Evolutionary conservation across 2,113 vertebrate species (phyloP), one percentile per base, ranked within the genome.

Genomic region (Periophthalmus modestus): DNA sequence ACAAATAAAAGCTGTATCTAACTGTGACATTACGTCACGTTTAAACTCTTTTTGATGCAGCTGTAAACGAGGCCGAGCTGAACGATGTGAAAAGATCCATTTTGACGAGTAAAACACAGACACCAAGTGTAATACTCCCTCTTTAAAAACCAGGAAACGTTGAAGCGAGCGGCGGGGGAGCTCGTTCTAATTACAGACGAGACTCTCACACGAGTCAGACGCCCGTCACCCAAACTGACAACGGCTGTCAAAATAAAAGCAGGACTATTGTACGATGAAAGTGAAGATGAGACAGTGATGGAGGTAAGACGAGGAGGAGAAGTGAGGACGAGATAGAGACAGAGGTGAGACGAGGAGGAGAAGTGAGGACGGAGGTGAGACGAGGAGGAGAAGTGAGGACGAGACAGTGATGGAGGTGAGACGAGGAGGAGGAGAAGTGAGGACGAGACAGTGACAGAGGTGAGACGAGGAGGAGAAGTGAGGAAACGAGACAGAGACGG

Each of bases 191-290:
- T 52, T 46, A 6, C 55, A 36, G 47, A 69, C 65, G 61, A 55
- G 68, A 82, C 73, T 73, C 59, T 62, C 43, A 62, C 76, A 69
- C 65, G 70, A 73, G 73, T 78, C 75, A 82, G 59, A 72, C 75
- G 72, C 36, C 58, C 11, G 24, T 82, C 83, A 55, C 73, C 63
- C 46, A 72, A 73, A 77, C 57, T 71, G 83, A 76, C 78, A 80
- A 62, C 69, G 62, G 9, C 79, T 81, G 77, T 88, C 79, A 81
- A 58, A 84, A 84, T 58, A 81, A 13, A 82, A 84, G 58, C 34
- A 47, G 21, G 71, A 24, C 68, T 66, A 72, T 43, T 52, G 66
- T n/a, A 54, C n/a, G 83, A 75, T 84, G 58, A 81, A 82, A 85
- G 70, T 57, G 19, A 36, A 19, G 73, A 71, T 69, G n/a, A 81